Base-by-base conservation (phyloP, 2,797 vertebrate genomes). In the Typhlichthys subterraneus region DNA sequence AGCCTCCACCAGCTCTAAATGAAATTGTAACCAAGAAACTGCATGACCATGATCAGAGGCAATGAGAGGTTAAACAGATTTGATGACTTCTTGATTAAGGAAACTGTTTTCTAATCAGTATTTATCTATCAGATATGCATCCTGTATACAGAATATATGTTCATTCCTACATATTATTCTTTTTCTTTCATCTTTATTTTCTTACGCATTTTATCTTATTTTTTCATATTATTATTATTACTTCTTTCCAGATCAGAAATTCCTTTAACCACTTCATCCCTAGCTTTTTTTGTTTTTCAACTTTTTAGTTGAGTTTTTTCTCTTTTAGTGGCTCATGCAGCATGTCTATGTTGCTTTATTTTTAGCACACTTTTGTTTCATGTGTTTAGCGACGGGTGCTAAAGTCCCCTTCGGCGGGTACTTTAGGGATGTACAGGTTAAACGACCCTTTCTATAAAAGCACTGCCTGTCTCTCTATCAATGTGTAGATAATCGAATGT, bases 21-120 rank as follows among this genome's bases (percentile, higher is more conserved):
- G 65, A 85, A 70, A 56, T 73, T 71, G 87, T 87, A 85, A 77
- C 85, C 75, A 85, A 73, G 83, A 85, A 88, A 88, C 86, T 58
- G 59, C 69, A 65, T 72, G 54, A 65, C 62, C 68, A 65, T 67
- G 51, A 67, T 82, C 63, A 61, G 60, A 72, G 74, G 65, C 72
- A 76, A 77, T 60, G 55, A 59, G 62, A 67, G 80, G 83, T 82
- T 65, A 65, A 67, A 66, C 17, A 59, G 57, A 70, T 59, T 67
- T 74, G 2, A 17, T 49, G 62, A 4, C 31, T 63, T 73, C 70
- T 65, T 70, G 23, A 14, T 29, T 57, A 45, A 53, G 63, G 7
- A 48, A 59, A 38, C 38, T 12, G 53, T 49, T 66, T 23, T 48
- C 31, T 33, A 42, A 53, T 2, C 29, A 54, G 46, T 11, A 57